Evolutionary conservation across 2,888 invertebrate genomes (phyloP), one percentile per base, ranked within the genome.

Genomic region (Tupiocoris notatus): DNA sequence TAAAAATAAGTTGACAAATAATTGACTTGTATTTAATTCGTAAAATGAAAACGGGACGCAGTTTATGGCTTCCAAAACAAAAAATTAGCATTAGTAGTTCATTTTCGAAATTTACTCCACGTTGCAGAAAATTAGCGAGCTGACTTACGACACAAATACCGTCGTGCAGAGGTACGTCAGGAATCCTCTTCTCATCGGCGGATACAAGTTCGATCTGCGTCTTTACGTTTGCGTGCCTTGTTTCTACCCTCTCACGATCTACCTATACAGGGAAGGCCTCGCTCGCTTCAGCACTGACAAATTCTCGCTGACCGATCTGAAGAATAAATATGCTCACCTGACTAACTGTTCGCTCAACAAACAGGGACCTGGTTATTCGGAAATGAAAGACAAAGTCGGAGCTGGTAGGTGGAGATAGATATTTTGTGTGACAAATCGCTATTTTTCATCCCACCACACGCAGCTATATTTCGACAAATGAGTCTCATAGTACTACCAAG

Each of bases 331-430:
- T 84, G 88, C 94, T 80, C 96, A 96, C 84, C 85, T 96, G 79
- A 96, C 96, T 0, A 96, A 96, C 84, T 94, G 93, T 78, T 94
- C 95, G 0, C 88, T 96, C 62, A 96, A 96, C 85, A 96, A 95
- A 85, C 88, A 91, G 80, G 94, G 92, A 70, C 93, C 94, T 0
- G 89, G 91, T 12, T 94, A 92, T 82, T 88, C 90, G 0, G 90
- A 91, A 82, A 92, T 92, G 84, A 94, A 94, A 83, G 93, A 93
- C 81, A 86, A 92, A 81, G 89, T 94, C 78, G 94, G 94, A 77
- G 90, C 91, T 81, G 92, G 92, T 91, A 84, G 7, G 65, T 17
- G 18, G 6, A 23, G 18, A 6, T 7, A 39, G 39, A 7, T 12
- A 39, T 39, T 39, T 39, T n/a, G n/a, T n/a, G n/a, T n/a, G n/a